Base-by-base conservation (phyloP, 2,797 vertebrate genomes). In the Pangasius krempfi region DNA sequence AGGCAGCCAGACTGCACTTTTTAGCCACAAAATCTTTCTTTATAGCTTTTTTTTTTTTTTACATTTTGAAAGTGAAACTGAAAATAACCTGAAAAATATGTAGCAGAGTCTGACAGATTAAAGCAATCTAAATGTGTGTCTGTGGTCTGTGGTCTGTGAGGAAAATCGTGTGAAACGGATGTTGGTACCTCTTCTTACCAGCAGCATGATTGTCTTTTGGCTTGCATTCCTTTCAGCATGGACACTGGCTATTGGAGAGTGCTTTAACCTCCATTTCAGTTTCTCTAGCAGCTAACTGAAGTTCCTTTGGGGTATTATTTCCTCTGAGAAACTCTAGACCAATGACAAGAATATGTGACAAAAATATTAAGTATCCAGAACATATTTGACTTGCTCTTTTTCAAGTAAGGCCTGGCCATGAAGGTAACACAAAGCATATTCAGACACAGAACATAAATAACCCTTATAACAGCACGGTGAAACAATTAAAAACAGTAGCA, bases 251-350 rank as follows among this genome's bases (percentile, higher is more conserved):
- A 33, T 22, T 33, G 44, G 60, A 47, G 58, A 79, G 4, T 70
- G 37, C 14, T 30, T 37, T 64, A 66, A 50, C 72, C 40, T 86
- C 44, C 79, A 33, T 83, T 83, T 62, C 14, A 54, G 62, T 47
- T 72, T 40, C 66, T 68, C 10, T 81, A 79, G 60, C 84, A 90
- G 86, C 90, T 91, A 27, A 27, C 33, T 44, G 89, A 87, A 90
- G 88, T 89, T 86, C 68, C 25, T 47, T 72, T 47, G 18, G 1
- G 2, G 16, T 44, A 52, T 25, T 40, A 37, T 58, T 64, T 22
- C 64, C 86, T 64, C 30, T 56, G 2, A 50, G 54, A 64, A 73
- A 37, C 72, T 52, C n/a, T 81, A 27, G 47, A 30, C 10, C 4
- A 40, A 8, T 44, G 37, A 25, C n/a, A n/a, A n/a, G n/a, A n/a